Conservation (phyloP, 1,140 invertebrate genomes). For the Cyclina sinensis region DNA sequence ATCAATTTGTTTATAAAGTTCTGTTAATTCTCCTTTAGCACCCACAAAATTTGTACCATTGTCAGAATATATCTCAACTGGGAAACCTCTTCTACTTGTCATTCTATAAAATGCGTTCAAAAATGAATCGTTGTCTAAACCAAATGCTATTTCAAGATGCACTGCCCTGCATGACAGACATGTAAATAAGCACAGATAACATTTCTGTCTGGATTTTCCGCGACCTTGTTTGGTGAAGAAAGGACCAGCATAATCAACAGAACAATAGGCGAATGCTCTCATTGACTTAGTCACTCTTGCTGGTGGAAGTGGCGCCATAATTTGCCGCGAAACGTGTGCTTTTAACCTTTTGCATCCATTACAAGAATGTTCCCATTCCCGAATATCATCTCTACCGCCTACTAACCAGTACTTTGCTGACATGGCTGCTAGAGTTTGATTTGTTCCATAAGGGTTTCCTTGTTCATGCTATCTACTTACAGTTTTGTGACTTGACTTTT, state of each 20-base stretch:
- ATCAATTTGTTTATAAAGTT: conserved; percentile 32
- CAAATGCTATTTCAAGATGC: too few species aligned
- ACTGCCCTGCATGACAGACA: not conserved
- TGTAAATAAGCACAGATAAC: conserved; percentile 48
- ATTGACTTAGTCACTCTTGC: too few species aligned
- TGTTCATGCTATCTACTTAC: conserved; percentile 1
- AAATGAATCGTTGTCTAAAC: too few species aligned
- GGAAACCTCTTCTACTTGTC: conserved; percentile 40
- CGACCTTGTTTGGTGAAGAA: conserved; percentile 33
- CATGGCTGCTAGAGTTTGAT: conserved; percentile 12
- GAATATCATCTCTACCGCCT: conserved; percentile 24
- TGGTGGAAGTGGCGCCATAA: conserved; percentile 53
- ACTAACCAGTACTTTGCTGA: too few species aligned
- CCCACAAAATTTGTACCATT: conserved; percentile 61
- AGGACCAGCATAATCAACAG: conserved; percentile 35
- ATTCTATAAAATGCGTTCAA: too few species aligned
- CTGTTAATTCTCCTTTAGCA: conserved; percentile 48
- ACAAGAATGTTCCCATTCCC: too few species aligned
- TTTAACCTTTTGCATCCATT: too few species aligned
- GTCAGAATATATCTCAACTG: conserved; percentile 20
- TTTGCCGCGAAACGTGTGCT: not conserved
- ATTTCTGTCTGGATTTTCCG: conserved; percentile 35
- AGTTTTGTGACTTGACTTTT: conserved; percentile 3
- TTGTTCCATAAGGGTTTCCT: conserved; percentile 29
- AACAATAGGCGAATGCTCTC: not conserved